A percentile compares a stretch with the other conserved stretches of the same genome.
Conservation (phyloP, 2,888 invertebrate species). For the Nemurella pictetii region DNA sequence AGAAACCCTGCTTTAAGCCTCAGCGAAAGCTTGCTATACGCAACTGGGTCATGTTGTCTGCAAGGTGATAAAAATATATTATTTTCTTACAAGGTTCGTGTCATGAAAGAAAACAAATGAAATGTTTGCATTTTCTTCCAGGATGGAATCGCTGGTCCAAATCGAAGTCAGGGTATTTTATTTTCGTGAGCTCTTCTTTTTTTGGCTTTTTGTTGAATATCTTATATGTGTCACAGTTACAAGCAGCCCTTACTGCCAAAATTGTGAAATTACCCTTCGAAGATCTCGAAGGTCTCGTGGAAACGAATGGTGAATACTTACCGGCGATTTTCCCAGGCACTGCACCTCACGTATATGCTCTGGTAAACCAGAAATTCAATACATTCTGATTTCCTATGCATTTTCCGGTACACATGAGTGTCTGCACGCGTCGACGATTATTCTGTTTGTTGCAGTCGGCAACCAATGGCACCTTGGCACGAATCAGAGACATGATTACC, state of each 20-base stretch:
- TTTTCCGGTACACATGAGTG: neutral
- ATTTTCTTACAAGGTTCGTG: too few relatives aligned
- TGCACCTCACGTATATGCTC: neutral
- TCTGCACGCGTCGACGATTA: neutral
- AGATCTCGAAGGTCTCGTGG: neutral
- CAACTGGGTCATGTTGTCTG: neutral
- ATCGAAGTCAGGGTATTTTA: neutral
- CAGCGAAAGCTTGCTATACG: neutral
- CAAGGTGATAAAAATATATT: neutral
- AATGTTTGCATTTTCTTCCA: neutral
- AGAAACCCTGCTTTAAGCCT: neutral
- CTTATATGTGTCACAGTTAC: neutral
- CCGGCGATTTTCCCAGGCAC: neutral
- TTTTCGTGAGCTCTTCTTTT: neutral
- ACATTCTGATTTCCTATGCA: neutral
- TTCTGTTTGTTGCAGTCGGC: neutral
- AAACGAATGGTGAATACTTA: neutral
- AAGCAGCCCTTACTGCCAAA: neutral
- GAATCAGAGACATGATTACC: neutral
- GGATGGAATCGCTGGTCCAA: neutral
- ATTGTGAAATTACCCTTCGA: neutral
- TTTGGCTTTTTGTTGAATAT: neutral
- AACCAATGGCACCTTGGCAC: neutral
- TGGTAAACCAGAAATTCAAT: neutral
- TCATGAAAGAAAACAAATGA: too few relatives aligned